These are phyloP conservation scores for Callimorpha dominula DNA, from an alignment of 2,888 invertebrate species.

Conservation along the genomic window DNA sequence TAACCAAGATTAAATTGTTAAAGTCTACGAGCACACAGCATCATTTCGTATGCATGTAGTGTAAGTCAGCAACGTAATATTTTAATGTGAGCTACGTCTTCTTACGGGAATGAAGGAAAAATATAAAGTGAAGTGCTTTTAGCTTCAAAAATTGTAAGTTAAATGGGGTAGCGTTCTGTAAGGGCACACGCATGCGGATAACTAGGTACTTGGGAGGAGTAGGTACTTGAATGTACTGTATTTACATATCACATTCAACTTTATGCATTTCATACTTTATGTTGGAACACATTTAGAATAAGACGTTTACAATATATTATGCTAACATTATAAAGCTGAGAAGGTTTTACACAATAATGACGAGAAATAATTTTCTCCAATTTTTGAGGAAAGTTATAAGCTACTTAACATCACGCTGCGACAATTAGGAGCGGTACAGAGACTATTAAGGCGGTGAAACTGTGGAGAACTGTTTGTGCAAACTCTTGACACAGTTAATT, in stretches of 20 bases:
- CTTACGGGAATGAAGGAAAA: conserved; percentile 8
- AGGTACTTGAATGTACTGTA: neutral
- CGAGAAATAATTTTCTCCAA: neutral
- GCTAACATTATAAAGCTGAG: no score
- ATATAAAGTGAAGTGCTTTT: conserved; percentile 13
- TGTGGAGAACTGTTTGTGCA: no score
- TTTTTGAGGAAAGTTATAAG: no score
- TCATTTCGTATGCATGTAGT: conserved; percentile 8
- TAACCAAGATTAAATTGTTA: neutral
- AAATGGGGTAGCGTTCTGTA: neutral
- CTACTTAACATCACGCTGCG: no score
- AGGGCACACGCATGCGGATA: neutral
- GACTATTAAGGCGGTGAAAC: no score
- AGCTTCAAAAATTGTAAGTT: conserved; percentile 11
- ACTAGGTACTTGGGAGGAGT: neutral
- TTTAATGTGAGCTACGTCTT: conserved; percentile 12
- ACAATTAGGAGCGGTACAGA: no score
- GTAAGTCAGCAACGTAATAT: conserved; percentile 9
- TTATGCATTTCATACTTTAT: conserved; percentile 3
- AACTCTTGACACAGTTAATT: no score
- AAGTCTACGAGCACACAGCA: neutral
- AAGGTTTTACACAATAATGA: neutral
- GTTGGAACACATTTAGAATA: no score
- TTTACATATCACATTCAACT: neutral
- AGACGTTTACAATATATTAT: neutral